A percentile compares a stretch with the other conserved stretches of the same genome.
These are phyloP conservation scores for Hydrozoanthus gracilis DNA, from an alignment of 92 coral and sea anemone species.

Conservation along the genomic window DNA sequence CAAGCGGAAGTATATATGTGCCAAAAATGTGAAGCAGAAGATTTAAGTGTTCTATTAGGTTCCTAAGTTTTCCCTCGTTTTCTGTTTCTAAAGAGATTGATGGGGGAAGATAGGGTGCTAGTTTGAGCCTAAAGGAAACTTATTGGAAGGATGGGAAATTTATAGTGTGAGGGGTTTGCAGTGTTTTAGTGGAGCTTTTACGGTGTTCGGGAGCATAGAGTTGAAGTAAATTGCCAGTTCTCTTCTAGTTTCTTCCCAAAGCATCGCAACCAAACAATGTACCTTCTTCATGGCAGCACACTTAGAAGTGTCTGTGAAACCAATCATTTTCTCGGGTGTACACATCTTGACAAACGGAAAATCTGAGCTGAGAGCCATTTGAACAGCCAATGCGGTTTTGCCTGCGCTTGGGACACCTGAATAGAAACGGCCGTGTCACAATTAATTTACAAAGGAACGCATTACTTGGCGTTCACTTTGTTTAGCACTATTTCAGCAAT, in stretches of 20 bases:
- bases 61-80: too few species aligned
- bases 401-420: constrained; percentile 98
- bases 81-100: too few species aligned
- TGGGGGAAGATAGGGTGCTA: too few species aligned
- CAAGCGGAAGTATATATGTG: too few species aligned
- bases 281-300: constrained; percentile 94
- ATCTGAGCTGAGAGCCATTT: constrained; percentile 97
- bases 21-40: too few species aligned
- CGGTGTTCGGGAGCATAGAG: neutral
- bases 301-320: constrained; percentile 94
- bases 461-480: too few species aligned
- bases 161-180: too few species aligned
- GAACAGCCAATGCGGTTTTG: constrained; percentile 96
- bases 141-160: too few species aligned
- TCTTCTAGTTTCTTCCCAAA: neutral
- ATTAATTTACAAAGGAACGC: neutral
- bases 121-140: too few species aligned
- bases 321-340: constrained; percentile 96
- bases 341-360: constrained; percentile 97
- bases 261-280: neutral
- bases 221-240: neutral
- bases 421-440: neutral
- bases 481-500: too few species aligned
- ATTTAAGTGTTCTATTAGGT: too few species aligned
- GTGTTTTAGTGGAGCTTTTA: too few species aligned